A percentile compares a stretch with the other conserved stretches of the same genome.
These are phyloP conservation scores for Melieria crassipennis DNA, from an alignment of 2,888 invertebrate genomes.

Conservation along the genomic window DNA sequence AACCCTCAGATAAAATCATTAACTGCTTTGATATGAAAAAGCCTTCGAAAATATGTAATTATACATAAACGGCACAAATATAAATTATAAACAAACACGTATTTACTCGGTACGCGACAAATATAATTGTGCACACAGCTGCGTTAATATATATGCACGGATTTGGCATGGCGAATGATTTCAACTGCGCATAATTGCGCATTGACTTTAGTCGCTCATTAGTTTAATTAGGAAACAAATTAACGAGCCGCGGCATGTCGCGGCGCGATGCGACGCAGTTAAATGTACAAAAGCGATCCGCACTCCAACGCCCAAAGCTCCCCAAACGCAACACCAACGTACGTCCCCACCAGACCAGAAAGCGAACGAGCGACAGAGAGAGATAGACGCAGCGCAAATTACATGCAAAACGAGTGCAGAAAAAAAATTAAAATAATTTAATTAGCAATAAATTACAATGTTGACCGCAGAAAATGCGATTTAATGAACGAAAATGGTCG, in stretches of 20 bases:
- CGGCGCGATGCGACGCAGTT: conserved; percentile 15
- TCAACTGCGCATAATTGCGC: conserved; percentile 48
- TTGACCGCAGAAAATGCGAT: conserved; percentile 50
- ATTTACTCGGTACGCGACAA: neutral
- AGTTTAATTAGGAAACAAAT: conserved; percentile 65
- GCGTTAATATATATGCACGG: conserved; percentile 20
- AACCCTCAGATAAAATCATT: too few species aligned
- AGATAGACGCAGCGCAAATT: neutral
- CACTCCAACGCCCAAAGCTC: neutral
- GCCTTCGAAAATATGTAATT: too few species aligned
- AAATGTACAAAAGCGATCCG: conserved; percentile 28
- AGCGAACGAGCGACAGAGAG: neutral
- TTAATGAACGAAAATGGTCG: conserved; percentile 52
- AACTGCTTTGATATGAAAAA: too few species aligned
- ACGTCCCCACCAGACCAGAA: neutral
- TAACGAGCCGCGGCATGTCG: conserved; percentile 53
- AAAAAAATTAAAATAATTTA: conserved; percentile 55
- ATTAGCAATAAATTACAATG: conserved; percentile 54
- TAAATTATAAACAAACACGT: neutral
- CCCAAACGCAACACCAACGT: neutral
- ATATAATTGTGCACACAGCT: neutral
- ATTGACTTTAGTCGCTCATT: conserved; percentile 65
- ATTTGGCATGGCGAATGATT: conserved; percentile 31
- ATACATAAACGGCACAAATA: too few species aligned
- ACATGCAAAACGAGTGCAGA: conserved; percentile 1